Percentiles rank a stretch among this genome's conserved stretches.
These are phyloP conservation scores for Sicus ferrugineus DNA, from an alignment of 2,888 invertebrate species.

Conservation along the genomic window DNA sequence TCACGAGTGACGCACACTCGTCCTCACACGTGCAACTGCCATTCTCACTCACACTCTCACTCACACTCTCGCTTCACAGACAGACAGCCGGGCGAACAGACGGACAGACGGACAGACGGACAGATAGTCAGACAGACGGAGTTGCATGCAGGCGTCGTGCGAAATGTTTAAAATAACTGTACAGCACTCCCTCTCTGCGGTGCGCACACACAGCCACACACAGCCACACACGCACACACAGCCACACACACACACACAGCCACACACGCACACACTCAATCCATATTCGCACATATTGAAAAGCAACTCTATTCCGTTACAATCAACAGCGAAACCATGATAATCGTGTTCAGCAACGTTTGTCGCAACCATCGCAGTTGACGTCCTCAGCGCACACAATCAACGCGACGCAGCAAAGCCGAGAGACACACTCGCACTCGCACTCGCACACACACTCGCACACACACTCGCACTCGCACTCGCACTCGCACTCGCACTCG, in stretches of 20 bases:
- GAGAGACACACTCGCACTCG: not conserved
- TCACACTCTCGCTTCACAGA: too few species aligned
- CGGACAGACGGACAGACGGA: not conserved
- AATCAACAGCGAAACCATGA: constrained; percentile 24
- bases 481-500: constrained; percentile 23
- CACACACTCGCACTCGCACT: constrained; percentile 7
- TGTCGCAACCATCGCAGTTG: not conserved
- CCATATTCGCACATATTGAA: constrained; percentile 8
- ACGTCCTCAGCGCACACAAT: not conserved
- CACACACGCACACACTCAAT: constrained; percentile 16
- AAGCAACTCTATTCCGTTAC: constrained; percentile 26
- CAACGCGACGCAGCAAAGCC: not conserved
- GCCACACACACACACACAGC: constrained; percentile 9
- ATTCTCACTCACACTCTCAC: too few species aligned
- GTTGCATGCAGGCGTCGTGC: not conserved
- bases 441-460: constrained; percentile 16
- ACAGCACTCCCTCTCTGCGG: not conserved
- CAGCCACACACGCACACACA: not conserved
- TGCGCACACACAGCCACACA: not conserved
- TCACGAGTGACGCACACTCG: too few species aligned
- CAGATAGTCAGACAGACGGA: not conserved
- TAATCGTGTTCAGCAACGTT: not conserved
- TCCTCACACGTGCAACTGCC: too few species aligned
- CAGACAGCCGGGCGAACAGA: not conserved
- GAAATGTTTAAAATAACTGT: not conserved